Percentiles rank a stretch among this genome's conserved stretches.
Evolutionary conservation across 2,797 vertebrate genomes (phyloP).

Genomic region (Avahi laniger): DNA sequence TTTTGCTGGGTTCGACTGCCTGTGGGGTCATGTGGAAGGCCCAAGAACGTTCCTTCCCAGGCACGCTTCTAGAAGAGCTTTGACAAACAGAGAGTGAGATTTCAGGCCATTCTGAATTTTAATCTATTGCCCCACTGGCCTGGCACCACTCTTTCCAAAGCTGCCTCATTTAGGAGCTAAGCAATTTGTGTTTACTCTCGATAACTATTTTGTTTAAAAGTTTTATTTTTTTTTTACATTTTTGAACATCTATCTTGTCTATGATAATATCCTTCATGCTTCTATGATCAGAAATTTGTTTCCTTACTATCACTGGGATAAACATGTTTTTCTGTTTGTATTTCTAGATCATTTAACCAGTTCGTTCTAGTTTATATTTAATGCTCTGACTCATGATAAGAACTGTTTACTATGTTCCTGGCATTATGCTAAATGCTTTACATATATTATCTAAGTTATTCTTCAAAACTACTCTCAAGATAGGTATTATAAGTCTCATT

Average conservation of each 20-base stretch:
- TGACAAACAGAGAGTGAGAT: not conserved
- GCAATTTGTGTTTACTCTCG: not conserved
- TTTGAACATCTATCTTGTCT: not conserved
- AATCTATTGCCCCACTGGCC: not conserved
- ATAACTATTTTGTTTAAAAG: not conserved
- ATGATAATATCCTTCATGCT: not conserved
- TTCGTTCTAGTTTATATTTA: constrained; percentile 49
- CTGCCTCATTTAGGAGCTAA: not conserved
- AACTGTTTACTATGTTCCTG: constrained; percentile 32
- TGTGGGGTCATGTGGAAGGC: not conserved
- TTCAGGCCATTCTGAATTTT: not conserved
- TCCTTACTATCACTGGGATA: not conserved
- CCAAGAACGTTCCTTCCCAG: not conserved
- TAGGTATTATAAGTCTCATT: not conserved
- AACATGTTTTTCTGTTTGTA: not conserved
- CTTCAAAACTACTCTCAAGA: not conserved
- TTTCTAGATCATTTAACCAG: constrained; percentile 52
- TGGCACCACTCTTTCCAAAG: not conserved
- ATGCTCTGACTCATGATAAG: not conserved
- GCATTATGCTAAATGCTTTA: not conserved
- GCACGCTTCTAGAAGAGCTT: not conserved
- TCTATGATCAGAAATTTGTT: not conserved
- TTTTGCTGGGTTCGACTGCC: not conserved
- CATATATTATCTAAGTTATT: not conserved
- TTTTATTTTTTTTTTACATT: not conserved